A percentile compares a stretch with the other conserved stretches of the same genome.
These are phyloP conservation scores for Acronicta aceris DNA, from an alignment of 2,888 invertebrate species.

Conservation along the genomic window DNA sequence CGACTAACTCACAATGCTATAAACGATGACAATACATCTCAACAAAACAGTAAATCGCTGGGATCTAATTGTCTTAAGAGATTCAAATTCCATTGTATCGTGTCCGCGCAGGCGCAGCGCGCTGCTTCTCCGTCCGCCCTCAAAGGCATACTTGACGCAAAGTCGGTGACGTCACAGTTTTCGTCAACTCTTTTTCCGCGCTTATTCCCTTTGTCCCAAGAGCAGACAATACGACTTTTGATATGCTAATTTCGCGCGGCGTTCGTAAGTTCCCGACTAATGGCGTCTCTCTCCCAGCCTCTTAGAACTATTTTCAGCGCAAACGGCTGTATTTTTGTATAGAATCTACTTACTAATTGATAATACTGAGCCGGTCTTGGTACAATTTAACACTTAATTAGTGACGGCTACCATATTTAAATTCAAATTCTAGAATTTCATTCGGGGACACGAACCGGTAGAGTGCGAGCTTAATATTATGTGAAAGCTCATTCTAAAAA, in stretches of 20 bases:
- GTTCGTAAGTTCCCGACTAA: conserved; percentile 7
- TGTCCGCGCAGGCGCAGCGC: neutral
- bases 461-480: too few species aligned
- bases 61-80: conserved; percentile 19
- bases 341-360: too few species aligned
- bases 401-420: too few species aligned
- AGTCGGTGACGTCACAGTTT: conserved; percentile 25
- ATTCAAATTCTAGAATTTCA: too few species aligned
- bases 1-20: neutral
- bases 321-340: neutral
- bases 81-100: conserved; percentile 12
- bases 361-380: too few species aligned
- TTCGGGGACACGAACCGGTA: too few species aligned
- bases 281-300: neutral
- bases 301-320: neutral
- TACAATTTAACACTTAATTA: too few species aligned
- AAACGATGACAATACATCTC: conserved; percentile 9
- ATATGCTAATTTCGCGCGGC: conserved; percentile 48
- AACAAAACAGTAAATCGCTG: neutral
- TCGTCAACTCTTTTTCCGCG: conserved; percentile 28
- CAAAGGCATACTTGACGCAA: conserved; percentile 5
- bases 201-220: conserved; percentile 31
- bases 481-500: too few species aligned
- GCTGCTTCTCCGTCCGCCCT: conserved; percentile 1
- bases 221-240: conserved; percentile 41